Evolutionary conservation across 2,888 invertebrate genomes (phyloP).

Genomic region (Phrixothrix hirtus): DNA sequence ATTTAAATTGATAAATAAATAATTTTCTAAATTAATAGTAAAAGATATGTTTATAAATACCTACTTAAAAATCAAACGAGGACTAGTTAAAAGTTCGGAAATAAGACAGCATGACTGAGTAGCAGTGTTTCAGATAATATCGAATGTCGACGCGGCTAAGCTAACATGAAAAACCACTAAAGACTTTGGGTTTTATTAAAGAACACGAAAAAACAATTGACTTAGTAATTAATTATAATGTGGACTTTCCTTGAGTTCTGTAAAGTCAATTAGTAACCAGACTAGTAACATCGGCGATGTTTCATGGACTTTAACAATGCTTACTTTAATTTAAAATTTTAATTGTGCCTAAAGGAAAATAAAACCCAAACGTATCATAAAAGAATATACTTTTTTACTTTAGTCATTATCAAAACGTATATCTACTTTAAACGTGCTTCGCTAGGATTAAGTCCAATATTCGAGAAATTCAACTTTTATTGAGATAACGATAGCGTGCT

Average conservation of each 20-base stretch:
- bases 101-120: conserved; percentile 23
- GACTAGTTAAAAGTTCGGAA: conserved; percentile 6
- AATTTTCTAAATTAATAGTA: no score
- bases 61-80: no score
- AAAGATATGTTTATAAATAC: background rate
- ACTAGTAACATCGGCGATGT: background rate
- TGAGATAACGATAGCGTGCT: conserved; percentile 30
- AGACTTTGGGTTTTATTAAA: conserved; percentile 21
- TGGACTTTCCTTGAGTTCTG: conserved; percentile 11
- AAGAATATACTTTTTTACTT: background rate
- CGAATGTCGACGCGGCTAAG: conserved; percentile 24
- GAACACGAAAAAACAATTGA: conserved; percentile 22
- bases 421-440: conserved; percentile 23
- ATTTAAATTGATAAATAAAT: no score
- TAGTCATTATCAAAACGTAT: background rate
- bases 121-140: conserved; percentile 18
- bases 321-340: background rate
- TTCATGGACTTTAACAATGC: background rate
- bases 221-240: conserved; percentile 26
- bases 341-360: no score
- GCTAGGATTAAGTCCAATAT: conserved; percentile 28
- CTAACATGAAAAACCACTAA: conserved; percentile 36
- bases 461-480: conserved; percentile 24
- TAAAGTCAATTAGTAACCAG: conserved; percentile 9
- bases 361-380: background rate